phyloP scores from a whole-genome alignment of 1,140 invertebrate genomes.

The Steinernema feltiae region DNA sequence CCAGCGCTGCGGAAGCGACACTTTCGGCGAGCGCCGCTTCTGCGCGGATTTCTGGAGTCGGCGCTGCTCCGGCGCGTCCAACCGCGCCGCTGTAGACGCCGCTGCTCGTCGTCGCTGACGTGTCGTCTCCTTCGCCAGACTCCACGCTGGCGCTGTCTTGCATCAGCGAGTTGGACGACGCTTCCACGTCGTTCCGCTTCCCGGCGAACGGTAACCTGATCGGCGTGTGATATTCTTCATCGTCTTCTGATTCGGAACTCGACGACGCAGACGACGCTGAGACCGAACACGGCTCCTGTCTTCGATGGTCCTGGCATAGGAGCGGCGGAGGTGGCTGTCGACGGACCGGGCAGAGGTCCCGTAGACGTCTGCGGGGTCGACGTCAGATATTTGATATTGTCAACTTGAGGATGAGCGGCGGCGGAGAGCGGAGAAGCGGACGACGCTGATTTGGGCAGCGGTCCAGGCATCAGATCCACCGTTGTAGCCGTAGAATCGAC shows the following conservation, averaged over 20 bases:
- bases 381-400: constrained; percentile 21
- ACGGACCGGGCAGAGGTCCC: background rate
- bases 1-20: constrained; percentile 29
- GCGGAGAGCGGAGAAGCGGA: constrained; percentile 7
- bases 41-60: background rate
- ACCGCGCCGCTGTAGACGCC: constrained; percentile 15
- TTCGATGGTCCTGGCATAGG: constrained; percentile 24
- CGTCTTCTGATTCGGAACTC: constrained; percentile 21
- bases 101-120: constrained; percentile 5
- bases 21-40: background rate
- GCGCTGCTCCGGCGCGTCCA: background rate
- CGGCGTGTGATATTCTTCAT: constrained; percentile 20
- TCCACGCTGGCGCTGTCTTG: background rate
- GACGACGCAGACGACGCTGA: background rate
- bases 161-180: constrained; percentile 3
- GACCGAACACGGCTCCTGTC: constrained; percentile 12
- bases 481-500: constrained; percentile 2
- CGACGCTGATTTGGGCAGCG: constrained; percentile 44
- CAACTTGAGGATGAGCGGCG: background rate
- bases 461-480: background rate
- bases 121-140: background rate
- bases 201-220: constrained; percentile 31
- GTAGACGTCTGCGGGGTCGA: background rate
- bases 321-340: constrained; percentile 20
- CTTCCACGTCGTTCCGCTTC: background rate